Percentiles rank a stretch among this genome's conserved stretches.
Evolutionary conservation across 2,797 vertebrate species (phyloP).

Genomic region (Enteromius unitaeniatus): DNA sequence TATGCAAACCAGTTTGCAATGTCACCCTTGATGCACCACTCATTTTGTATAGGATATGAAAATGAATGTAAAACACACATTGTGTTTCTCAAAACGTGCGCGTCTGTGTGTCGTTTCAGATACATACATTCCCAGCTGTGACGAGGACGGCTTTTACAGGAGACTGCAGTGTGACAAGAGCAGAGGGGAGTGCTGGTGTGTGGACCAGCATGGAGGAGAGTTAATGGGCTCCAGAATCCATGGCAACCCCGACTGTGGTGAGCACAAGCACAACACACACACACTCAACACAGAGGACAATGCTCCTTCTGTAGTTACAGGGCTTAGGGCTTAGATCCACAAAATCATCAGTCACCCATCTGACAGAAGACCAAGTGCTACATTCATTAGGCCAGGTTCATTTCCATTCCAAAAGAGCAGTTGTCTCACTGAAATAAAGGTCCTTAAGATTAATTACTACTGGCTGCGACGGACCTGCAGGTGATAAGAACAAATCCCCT

Average conservation of each 20-base stretch:
- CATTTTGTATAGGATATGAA: conserved; percentile 40
- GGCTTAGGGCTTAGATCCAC: conserved; percentile 64
- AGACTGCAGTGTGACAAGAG: conserved; percentile 92
- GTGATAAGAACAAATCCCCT: conserved; percentile 77
- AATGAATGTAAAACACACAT: conserved; percentile 40
- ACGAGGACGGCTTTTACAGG: conserved; percentile 94
- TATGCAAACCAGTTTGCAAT: conserved; percentile 42
- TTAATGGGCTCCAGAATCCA: conserved; percentile 87
- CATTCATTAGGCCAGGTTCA: conserved; percentile 78
- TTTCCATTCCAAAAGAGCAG: conserved; percentile 81
- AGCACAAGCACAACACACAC: conserved; percentile 63
- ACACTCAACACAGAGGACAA: conserved; percentile 60
- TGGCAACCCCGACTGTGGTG: conserved; percentile 93
- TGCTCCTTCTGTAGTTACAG: conserved; percentile 69
- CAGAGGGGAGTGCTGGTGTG: conserved; percentile 93
- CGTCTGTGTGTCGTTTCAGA: conserved; percentile 73
- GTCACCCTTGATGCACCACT: conserved; percentile 24
- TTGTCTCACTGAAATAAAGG: conserved; percentile 77
- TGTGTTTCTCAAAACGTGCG: conserved; percentile 19
- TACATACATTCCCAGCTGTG: conserved; percentile 93
- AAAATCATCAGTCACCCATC: conserved; percentile 72
- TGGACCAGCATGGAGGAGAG: conserved; percentile 90
- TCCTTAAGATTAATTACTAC: conserved; percentile 77
- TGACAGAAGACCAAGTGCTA: conserved; percentile 73
- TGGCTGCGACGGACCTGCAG: conserved; percentile 71